Evolutionary conservation across 2,888 invertebrate species (phyloP).

Genomic region (Leptura quadrifasciata): DNA sequence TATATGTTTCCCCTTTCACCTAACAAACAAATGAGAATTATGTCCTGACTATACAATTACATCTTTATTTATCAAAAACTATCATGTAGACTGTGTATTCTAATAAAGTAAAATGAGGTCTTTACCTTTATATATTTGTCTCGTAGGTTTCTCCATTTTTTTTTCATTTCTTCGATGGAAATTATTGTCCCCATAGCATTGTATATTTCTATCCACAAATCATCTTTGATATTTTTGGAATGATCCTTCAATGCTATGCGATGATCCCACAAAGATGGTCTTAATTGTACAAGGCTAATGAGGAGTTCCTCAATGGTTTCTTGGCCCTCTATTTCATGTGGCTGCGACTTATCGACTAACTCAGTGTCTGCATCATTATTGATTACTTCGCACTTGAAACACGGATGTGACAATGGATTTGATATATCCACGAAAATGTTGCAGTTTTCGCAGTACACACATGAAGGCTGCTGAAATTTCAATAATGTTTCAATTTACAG

Average conservation of each 20-base stretch:
- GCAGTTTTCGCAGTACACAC: not conserved
- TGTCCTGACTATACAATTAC: not conserved
- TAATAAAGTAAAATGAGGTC: constrained; percentile 5
- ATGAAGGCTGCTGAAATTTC: too few relatives aligned
- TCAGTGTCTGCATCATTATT: not conserved
- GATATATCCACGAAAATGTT: not conserved
- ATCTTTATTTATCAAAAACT: not conserved
- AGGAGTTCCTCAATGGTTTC: constrained; percentile 16
- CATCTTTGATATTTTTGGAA: constrained; percentile 20
- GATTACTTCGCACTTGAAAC: not conserved
- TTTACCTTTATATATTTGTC: constrained; percentile 21
- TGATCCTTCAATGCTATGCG: not conserved
- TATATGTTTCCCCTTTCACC: not conserved
- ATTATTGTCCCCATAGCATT: constrained; percentile 14
- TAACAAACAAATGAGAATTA: too few relatives aligned
- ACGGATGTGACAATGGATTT: constrained; percentile 5
- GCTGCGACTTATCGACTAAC: not conserved
- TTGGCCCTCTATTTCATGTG: not conserved
- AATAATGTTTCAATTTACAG: too few relatives aligned
- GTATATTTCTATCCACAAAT: constrained; percentile 20
- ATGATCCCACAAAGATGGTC: constrained; percentile 4
- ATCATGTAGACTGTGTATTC: constrained; percentile 1
- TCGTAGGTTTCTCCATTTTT: constrained; percentile 21
- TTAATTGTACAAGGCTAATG: constrained; percentile 7
- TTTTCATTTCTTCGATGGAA: constrained; percentile 13